phyloP scores from a whole-genome alignment of 1,140 invertebrate genomes.

The Drosophila miranda region DNA sequence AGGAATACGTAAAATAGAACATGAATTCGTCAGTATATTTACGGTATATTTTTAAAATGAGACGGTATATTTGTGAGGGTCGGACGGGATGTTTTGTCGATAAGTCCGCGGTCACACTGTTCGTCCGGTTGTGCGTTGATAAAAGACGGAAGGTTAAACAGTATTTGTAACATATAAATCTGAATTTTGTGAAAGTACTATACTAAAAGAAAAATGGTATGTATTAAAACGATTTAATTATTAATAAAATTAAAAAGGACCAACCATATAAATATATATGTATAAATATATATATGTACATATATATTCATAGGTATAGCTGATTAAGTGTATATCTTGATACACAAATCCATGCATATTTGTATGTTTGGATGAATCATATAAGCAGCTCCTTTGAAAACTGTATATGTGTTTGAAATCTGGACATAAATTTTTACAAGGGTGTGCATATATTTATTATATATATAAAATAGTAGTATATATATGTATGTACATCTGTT shows the following conservation, averaged over 20 bases:
- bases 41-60: too few relatives aligned
- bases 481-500: constrained; percentile 49
- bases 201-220: constrained; percentile 48
- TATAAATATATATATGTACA: constrained; percentile 5
- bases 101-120: too few relatives aligned
- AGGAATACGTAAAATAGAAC: too few relatives aligned
- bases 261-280: constrained; percentile 2
- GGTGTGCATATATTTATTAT: constrained; percentile 2
- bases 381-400: constrained; percentile 54
- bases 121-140: too few relatives aligned
- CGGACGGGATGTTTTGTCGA: too few relatives aligned
- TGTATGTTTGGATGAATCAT: constrained; percentile 39
- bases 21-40: too few relatives aligned
- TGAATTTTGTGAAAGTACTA: constrained; percentile 42
- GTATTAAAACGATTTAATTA: constrained; percentile 9
- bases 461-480: neutral
- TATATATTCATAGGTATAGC: constrained; percentile 3
- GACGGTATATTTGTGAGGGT: too few relatives aligned
- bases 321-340: constrained; percentile 19
- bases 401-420: constrained; percentile 42
- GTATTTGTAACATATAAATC: constrained; percentile 63
- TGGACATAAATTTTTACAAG: constrained; percentile 44
- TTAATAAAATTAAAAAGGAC: neutral
- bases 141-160: constrained; percentile 55
- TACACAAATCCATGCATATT: too few relatives aligned